Percentiles rank a stretch among this genome's conserved stretches.
Conservation (phyloP, 2,888 invertebrate species). For the Apeira syringaria region DNA sequence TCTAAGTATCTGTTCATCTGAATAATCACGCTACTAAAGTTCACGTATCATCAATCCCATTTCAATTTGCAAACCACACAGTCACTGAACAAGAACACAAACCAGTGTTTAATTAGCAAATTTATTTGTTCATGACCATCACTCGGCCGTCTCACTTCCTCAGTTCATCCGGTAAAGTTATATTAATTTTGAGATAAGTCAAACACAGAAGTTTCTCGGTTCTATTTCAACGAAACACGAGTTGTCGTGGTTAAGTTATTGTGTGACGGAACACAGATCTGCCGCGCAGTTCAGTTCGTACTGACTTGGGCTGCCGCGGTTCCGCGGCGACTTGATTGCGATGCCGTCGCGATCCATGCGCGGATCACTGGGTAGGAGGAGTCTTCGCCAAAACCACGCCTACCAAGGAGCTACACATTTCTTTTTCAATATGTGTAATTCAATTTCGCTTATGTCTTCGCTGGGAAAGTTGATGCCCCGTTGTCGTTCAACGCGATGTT, state of each 20-base stretch:
- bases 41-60: slow-evolving; percentile 36
- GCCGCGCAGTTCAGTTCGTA: slow-evolving; percentile 49
- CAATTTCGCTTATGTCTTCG: slow-evolving; percentile 84
- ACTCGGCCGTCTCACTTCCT: slow-evolving; percentile 45
- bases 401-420: slow-evolving; percentile 83
- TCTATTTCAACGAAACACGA: slow-evolving; percentile 37
- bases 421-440: slow-evolving; percentile 84
- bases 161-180: slow-evolving; percentile 46
- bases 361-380: slow-evolving; percentile 75
- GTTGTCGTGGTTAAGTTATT: slow-evolving; percentile 53
- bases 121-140: slow-evolving; percentile 45
- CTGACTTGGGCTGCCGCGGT: slow-evolving; percentile 54
- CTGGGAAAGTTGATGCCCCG: slow-evolving; percentile 83
- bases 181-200: slow-evolving; percentile 53
- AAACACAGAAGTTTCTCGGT: slow-evolving; percentile 52
- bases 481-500: slow-evolving; percentile 83
- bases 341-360: slow-evolving; percentile 70
- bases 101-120: slow-evolving; percentile 43
- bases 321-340: slow-evolving; percentile 57
- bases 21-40: slow-evolving; percentile 19
- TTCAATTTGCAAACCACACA: slow-evolving; percentile 51
- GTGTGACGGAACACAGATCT: slow-evolving; percentile 51
- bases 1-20: slow-evolving; percentile 5
- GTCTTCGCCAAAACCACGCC: slow-evolving; percentile 76
- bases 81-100: slow-evolving; percentile 62